phyloP scores from a whole-genome alignment of 1,140 invertebrate genomes.

The Epicauta chinensis region DNA sequence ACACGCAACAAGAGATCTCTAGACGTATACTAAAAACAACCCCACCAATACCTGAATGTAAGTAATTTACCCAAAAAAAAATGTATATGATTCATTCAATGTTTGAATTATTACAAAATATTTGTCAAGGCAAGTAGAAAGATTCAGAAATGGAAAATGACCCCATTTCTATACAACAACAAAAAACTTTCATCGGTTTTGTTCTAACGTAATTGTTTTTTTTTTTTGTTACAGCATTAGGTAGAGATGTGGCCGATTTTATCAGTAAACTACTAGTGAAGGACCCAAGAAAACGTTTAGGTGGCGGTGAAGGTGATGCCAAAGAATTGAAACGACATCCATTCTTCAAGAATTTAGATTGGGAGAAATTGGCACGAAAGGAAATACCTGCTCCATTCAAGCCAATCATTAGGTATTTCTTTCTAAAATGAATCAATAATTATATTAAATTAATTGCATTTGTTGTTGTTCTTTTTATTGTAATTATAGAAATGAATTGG shows the following conservation, averaged over 20 bases:
- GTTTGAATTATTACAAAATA: too few relatives aligned
- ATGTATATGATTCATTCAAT: too few relatives aligned
- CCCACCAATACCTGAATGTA: constrained; percentile 74
- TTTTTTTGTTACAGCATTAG: constrained; percentile 43
- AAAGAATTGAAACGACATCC: constrained; percentile 78
- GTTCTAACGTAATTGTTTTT: not conserved
- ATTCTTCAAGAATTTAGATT: constrained; percentile 76
- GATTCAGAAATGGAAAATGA: too few relatives aligned
- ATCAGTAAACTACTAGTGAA: constrained; percentile 75
- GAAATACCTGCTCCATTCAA: constrained; percentile 75
- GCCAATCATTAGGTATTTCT: constrained; percentile 57
- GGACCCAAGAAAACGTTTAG: constrained; percentile 77
- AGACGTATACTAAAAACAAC: constrained; percentile 79
- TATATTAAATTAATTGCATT: not conserved
- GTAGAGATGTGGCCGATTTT: constrained; percentile 55
- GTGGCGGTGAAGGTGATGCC: constrained; percentile 73
- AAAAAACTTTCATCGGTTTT: too few relatives aligned
- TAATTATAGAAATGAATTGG: constrained; percentile 63
- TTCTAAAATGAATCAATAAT: not conserved
- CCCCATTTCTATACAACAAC: too few relatives aligned
- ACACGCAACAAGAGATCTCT: constrained; percentile 90
- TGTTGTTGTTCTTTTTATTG: not conserved
- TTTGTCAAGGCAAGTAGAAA: too few relatives aligned
- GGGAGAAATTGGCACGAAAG: constrained; percentile 67
- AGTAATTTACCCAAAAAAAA: constrained; percentile 14